A percentile compares a stretch with the other conserved stretches of the same genome.
These are phyloP conservation scores for Babylonia areolata DNA, from an alignment of 1,140 invertebrate species.

Conservation along the genomic window DNA sequence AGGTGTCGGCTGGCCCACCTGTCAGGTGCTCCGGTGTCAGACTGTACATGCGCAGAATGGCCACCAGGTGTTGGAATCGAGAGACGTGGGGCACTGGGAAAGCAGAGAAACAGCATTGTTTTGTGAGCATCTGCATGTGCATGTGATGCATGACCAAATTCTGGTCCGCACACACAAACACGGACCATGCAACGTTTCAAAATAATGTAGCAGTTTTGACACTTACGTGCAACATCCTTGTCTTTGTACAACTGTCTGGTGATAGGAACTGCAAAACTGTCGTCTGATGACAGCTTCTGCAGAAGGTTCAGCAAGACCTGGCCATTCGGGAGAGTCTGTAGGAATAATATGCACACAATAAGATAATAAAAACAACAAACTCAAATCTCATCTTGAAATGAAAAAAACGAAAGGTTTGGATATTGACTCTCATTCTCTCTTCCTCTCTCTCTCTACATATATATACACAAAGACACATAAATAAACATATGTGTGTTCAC, in stretches of 20 bases:
- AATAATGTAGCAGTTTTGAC: too few relatives aligned
- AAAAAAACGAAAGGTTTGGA: too few relatives aligned
- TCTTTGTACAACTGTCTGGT: conserved; percentile 28
- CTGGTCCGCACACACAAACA: too few relatives aligned
- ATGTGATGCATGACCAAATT: not conserved
- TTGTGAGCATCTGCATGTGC: not conserved
- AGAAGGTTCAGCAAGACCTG: conserved; percentile 28
- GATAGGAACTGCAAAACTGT: not conserved
- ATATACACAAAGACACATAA: too few relatives aligned
- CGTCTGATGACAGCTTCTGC: conserved; percentile 7
- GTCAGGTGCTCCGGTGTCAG: conserved; percentile 21
- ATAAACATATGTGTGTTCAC: too few relatives aligned
- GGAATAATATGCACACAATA: not conserved
- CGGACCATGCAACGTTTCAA: too few relatives aligned
- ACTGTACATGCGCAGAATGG: conserved; percentile 21
- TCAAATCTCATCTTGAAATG: not conserved
- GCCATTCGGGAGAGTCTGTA: conserved; percentile 9
- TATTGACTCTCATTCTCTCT: too few relatives aligned
- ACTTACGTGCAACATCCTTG: not conserved
- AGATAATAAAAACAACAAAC: not conserved
- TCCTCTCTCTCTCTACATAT: too few relatives aligned
- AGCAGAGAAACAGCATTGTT: not conserved
- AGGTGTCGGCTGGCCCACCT: not conserved
- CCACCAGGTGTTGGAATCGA: conserved; percentile 37
- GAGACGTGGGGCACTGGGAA: conserved; percentile 17